Base-by-base conservation (phyloP, 2,888 invertebrate species). In the Branchellion lobata region DNA sequence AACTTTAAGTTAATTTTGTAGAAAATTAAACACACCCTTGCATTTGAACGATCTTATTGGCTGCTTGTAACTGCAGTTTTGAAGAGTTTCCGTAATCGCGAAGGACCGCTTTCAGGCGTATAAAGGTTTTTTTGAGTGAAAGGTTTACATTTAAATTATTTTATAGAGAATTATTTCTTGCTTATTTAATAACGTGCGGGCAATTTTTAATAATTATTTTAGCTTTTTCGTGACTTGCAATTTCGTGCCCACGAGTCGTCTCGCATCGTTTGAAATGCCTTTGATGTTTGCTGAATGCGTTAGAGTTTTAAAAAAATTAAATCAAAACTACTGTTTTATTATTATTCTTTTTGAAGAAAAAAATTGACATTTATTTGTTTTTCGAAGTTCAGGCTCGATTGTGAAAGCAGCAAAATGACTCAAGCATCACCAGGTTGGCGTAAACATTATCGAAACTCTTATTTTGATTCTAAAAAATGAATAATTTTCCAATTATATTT, bases 31-130 rank as follows among this genome's bases (percentile, higher is more conserved):
- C 61, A n/a, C 61, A 57, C 61, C 61, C 61, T 8, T 57, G 5
- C 11, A 5, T n/a, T 57, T n/a, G 3, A n/a, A 57, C 3, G 24
- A 5, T 8, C n/a, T 24, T n/a, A 57, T 57, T 57, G 61, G 61
- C 21, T n/a, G 61, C 61, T 57, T 57, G 61, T 57, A 57, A 57
- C 61, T 57, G 61, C 61, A 57, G 61, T 57, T 57, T 57, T 57
- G 61, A 57, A 57, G 61, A 57, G 61, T 57, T 57, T 57, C 61
- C 61, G 61, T 57, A 57, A 57, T 57, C 8, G 61, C 5, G 61
- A 57, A 24, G 21, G 61, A 57, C 61, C 61, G 61, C 61, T 14
- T n/a, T 3, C 21, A 57, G 61, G 61, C 61, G 61, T 18, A 57
- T 18, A 18, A 8, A 57, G 61, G 61, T 57, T 57, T 57, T n/a